phyloP scores from a whole-genome alignment of 2,888 invertebrate species.

The Nipponacmea schrenckii region DNA sequence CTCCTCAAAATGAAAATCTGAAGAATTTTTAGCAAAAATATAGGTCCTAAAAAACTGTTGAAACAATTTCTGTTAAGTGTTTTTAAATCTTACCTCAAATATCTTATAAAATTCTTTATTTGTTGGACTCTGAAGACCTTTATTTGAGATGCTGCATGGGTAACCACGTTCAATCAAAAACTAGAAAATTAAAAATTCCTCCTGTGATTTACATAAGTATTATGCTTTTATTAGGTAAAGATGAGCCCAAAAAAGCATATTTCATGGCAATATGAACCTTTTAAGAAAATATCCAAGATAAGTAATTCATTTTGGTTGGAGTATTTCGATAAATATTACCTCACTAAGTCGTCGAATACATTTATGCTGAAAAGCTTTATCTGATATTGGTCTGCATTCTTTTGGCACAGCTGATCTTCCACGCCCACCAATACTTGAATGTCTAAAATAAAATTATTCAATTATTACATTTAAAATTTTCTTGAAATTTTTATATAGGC shows the following conservation, averaged over 20 bases:
- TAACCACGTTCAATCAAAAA: conserved; percentile 54
- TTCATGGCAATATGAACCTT: not conserved
- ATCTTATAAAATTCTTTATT: conserved; percentile 59
- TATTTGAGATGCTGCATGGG: conserved; percentile 52
- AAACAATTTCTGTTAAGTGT: too few species aligned
- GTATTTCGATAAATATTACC: conserved; percentile 34
- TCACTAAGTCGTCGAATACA: conserved; percentile 46
- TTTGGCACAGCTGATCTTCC: conserved; percentile 43
- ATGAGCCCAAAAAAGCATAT: conserved; percentile 6
- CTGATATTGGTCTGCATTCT: conserved; percentile 53
- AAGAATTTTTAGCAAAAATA: not conserved
- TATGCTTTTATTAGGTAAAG: too few species aligned
- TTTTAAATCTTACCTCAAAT: conserved; percentile 52
- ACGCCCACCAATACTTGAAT: conserved; percentile 43
- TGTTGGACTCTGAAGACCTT: conserved; percentile 55
- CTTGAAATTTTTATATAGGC: too few species aligned
- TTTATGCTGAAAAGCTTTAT: conserved; percentile 46
- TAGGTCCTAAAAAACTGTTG: too few species aligned
- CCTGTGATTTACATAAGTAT: too few species aligned
- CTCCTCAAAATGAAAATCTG: not conserved
- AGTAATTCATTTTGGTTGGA: too few species aligned
- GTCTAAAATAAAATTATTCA: conserved; percentile 19
- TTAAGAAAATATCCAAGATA: too few species aligned
- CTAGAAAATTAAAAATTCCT: conserved; percentile 36
- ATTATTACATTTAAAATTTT: conserved; percentile 4